Conservation (phyloP, 2,888 invertebrate genomes). For the Harpalus rufipes region DNA sequence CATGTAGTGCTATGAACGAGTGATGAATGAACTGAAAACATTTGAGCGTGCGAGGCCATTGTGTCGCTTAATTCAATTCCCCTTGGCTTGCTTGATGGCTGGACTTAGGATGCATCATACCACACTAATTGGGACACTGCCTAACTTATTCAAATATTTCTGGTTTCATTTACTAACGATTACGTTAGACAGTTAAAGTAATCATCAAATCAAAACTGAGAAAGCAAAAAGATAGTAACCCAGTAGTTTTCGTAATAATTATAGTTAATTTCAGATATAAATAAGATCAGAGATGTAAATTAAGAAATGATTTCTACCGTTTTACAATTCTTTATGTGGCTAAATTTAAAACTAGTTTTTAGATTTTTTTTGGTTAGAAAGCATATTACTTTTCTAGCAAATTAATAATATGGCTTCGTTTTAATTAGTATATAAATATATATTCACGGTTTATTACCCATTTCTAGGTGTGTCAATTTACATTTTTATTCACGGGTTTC, state of each 20-base stretch:
- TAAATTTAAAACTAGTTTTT: too few species aligned
- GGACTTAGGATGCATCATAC: slow-evolving; percentile 28
- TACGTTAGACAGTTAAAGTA: background rate
- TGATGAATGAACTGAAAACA: slow-evolving; percentile 70
- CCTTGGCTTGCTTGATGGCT: slow-evolving; percentile 42
- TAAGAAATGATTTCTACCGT: too few species aligned
- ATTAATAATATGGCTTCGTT: too few species aligned
- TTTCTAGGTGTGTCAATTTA: too few species aligned
- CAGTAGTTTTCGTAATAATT: background rate
- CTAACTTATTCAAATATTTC: slow-evolving; percentile 43
- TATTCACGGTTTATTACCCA: too few species aligned
- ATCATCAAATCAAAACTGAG: background rate
- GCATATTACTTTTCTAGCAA: too few species aligned
- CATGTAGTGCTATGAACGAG: slow-evolving; percentile 52
- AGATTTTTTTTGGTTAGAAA: too few species aligned
- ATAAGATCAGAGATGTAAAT: too few species aligned
- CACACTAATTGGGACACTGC: slow-evolving; percentile 43
- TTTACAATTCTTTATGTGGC: too few species aligned
- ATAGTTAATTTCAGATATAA: too few species aligned
- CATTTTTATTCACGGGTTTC: too few species aligned
- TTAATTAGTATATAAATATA: too few species aligned
- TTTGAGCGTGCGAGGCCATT: slow-evolving; percentile 70
- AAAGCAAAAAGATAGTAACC: background rate
- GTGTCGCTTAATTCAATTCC: slow-evolving; percentile 70
- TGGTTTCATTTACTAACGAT: background rate